Evolutionary conservation across 2,113 vertebrate species (phyloP).

Genomic region (Brachyistius frenatus): DNA sequence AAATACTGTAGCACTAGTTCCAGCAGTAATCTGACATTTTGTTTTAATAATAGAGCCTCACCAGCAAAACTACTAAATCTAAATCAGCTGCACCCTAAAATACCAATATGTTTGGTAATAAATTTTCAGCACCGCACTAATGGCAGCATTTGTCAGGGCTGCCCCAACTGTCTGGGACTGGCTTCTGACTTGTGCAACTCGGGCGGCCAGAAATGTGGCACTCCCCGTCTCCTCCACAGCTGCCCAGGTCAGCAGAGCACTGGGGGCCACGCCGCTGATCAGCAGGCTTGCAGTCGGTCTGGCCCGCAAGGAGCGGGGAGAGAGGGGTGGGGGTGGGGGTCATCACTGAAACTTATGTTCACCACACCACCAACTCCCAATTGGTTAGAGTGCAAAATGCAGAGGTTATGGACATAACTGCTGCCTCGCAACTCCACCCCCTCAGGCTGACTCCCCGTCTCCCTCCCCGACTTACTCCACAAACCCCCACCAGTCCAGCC

Average conservation of each 20-base stretch:
- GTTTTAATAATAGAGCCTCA: constrained; percentile 57
- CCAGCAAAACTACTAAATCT: constrained; percentile 74
- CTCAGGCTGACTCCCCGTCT: constrained; percentile 55
- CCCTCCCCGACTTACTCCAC: constrained; percentile 65
- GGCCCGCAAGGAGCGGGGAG: constrained; percentile 18
- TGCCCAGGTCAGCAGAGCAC: constrained; percentile 80
- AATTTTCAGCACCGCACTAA: constrained; percentile 81
- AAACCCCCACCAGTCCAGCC: constrained; percentile 78
- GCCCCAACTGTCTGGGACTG: constrained; percentile 78
- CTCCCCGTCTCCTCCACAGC: constrained; percentile 80
- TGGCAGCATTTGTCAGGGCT: constrained; percentile 81
- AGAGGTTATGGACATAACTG: constrained; percentile 70
- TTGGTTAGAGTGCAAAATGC: constrained; percentile 66
- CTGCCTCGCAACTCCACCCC: constrained; percentile 55
- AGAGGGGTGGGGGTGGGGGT: constrained; percentile 8
- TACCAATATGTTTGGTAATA: constrained; percentile 86
- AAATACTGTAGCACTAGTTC: constrained; percentile 27
- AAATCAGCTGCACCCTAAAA: constrained; percentile 84
- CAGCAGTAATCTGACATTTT: constrained; percentile 58
- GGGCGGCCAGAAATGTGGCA: constrained; percentile 79
- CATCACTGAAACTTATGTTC: constrained; percentile 69
- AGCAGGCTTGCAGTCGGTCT: constrained; percentile 47
- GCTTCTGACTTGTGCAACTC: constrained; percentile 68
- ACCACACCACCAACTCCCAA: constrained; percentile 63
- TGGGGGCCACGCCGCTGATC: constrained; percentile 57